Conservation (phyloP, 2,113 vertebrate genomes). For the Prietella phreatophila region DNA sequence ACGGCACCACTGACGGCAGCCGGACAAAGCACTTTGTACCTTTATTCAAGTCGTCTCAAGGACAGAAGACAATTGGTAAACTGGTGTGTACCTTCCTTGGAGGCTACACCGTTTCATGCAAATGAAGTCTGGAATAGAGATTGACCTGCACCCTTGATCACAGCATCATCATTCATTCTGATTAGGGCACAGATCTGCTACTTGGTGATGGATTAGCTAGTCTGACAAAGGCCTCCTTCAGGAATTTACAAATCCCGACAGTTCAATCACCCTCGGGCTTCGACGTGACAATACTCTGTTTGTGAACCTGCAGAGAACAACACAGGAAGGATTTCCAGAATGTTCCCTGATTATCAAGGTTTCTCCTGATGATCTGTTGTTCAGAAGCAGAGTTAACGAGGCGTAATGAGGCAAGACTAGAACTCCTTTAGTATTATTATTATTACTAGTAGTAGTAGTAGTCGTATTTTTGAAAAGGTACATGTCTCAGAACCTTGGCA, state of each 20-base stretch:
- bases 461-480: not conserved
- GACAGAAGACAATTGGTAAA: conserved; percentile 52
- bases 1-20: not conserved
- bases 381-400: not conserved
- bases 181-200: conserved; percentile 49
- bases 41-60: conserved; percentile 46
- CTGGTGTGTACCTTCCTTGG: conserved; percentile 31
- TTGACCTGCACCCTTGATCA: conserved; percentile 56
- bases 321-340: not conserved
- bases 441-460: not conserved
- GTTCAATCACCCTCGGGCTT: conserved; percentile 48
- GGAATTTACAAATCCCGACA: conserved; percentile 47
- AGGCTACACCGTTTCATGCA: conserved; percentile 49
- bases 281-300: conserved; percentile 41
- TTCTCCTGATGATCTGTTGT: not conserved
- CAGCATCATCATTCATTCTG: conserved; percentile 54
- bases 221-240: conserved; percentile 44
- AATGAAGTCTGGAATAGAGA: conserved; percentile 56
- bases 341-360: not conserved
- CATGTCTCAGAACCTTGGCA: not conserved
- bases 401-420: not conserved
- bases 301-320: conserved; percentile 32
- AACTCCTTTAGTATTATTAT: not conserved
- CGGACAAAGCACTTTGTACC: conserved; percentile 24
- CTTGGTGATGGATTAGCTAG: conserved; percentile 54